Evolutionary conservation across 2,113 vertebrate species (phyloP).

Genomic region (Mustelus asterias): DNA sequence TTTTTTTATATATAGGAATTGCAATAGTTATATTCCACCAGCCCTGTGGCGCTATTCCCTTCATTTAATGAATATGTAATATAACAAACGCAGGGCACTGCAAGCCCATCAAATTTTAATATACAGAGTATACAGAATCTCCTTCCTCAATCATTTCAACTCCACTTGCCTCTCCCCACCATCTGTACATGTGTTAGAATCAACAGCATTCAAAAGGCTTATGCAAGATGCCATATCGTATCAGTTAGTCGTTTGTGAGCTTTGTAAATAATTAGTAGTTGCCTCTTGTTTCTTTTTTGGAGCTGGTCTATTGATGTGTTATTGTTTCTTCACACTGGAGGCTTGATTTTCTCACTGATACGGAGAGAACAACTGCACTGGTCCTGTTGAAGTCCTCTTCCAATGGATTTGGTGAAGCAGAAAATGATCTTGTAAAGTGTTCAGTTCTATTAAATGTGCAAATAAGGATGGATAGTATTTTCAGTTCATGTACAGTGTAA

Average conservation of each 20-base stretch:
- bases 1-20: neutral
- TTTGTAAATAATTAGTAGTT: neutral
- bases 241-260: neutral
- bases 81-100: neutral
- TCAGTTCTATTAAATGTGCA: neutral
- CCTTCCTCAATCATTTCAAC: neutral
- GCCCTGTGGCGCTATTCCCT: neutral
- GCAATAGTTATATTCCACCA: neutral
- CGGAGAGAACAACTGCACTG: neutral
- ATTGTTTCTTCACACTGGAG: neutral
- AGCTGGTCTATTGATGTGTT: neutral
- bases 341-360: neutral
- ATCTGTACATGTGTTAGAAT: conserved; percentile 4
- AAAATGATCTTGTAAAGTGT: conserved; percentile 16
- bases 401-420: neutral
- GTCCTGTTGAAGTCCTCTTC: neutral
- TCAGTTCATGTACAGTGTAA: neutral
- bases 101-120: neutral
- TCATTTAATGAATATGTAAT: too few species aligned
- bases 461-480: neutral
- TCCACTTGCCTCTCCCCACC: neutral
- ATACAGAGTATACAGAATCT: neutral
- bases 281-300: neutral
- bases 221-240: neutral
- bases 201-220: neutral